These are phyloP conservation scores for Phytoseiulus persimilis DNA, from an alignment of 2,888 invertebrate genomes.

Conservation along the genomic window DNA sequence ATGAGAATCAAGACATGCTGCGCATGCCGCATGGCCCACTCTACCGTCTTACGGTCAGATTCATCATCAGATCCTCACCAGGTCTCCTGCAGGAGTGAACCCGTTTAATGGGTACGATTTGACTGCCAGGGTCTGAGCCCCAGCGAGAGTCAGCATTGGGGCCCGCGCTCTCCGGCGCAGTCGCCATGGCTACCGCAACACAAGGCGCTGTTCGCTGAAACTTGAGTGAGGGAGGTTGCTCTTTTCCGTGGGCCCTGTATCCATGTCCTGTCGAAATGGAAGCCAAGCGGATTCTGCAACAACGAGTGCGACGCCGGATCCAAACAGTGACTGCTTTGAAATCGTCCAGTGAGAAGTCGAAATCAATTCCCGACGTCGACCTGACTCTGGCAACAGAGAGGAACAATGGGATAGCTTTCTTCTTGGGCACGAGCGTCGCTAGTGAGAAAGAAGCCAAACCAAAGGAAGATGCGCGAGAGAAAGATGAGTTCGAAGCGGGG, in stretches of 20 bases:
- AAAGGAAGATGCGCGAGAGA: neutral
- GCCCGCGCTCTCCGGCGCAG: neutral
- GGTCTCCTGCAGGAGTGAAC: too few relatives aligned
- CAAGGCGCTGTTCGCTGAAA: neutral
- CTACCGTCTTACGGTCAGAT: too few relatives aligned
- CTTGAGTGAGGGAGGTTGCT: neutral
- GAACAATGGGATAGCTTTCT: conserved; percentile 31
- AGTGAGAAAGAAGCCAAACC: neutral
- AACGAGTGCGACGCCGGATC: conserved; percentile 17
- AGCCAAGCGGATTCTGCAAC: conserved; percentile 13
- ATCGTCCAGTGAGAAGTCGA: conserved; percentile 18
- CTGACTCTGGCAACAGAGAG: conserved; percentile 22
- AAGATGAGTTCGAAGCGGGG: neutral
- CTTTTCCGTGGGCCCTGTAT: neutral
- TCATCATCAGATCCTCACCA: too few relatives aligned
- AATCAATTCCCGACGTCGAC: neutral
- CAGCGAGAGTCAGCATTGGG: neutral
- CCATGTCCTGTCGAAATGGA: neutral
- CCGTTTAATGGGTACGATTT: neutral
- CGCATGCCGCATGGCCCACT: too few relatives aligned
- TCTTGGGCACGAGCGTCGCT: neutral
- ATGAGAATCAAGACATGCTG: too few relatives aligned
- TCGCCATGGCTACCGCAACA: neutral
- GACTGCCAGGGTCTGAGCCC: neutral
- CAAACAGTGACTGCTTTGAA: conserved; percentile 21